Base-by-base conservation (phyloP, 2,797 vertebrate species). In the Argentina silus region DNA sequence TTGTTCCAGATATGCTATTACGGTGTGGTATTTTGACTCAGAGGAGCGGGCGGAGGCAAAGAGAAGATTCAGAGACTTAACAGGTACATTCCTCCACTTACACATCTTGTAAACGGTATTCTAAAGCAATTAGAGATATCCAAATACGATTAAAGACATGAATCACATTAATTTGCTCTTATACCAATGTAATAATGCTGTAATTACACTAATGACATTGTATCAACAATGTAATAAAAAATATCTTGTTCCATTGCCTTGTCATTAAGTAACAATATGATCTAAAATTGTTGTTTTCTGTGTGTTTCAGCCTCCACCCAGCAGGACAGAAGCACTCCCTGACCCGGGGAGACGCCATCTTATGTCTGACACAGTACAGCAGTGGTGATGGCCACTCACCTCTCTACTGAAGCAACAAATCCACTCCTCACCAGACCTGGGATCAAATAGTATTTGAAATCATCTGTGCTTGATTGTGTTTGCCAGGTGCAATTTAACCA, bases 11-110 rank as follows among this genome's bases (percentile, higher is more conserved):
- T 98, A 97, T 23, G 97, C 97, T 72, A 94, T 98, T 92, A 99
- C 97, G 0, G 97, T 98, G 59, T 99, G 97, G 97, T 98, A 98
- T 89, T 98, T 98, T 75, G 96, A 99, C 90, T 95, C 95, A 0
- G 93, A 97, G 86, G 97, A 99, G 86, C 92, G 97, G 87, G 95
- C 96, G 11, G 95, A 96, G 92, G 97, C 97, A 68, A 98, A 96
- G 90, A 94, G 94, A 80, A 95, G 93, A 87, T 96, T 96, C 88
- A 93, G 90, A 85, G 93, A 93, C 86, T 90, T 94, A 87, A 93
- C 91, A 0, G 95, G 96, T 96, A 93, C 67, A 91, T 44, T 50
- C 21, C 9, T 44, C 36, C 10, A 56, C 50, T 70, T 65, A 69
- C 27, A 44, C 70, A 75, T 53, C 15, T 17, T 53, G 15, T 17